These are phyloP conservation scores for Bos indicus DNA, from an alignment of 2,113 vertebrate genomes.

Conservation along the genomic window DNA sequence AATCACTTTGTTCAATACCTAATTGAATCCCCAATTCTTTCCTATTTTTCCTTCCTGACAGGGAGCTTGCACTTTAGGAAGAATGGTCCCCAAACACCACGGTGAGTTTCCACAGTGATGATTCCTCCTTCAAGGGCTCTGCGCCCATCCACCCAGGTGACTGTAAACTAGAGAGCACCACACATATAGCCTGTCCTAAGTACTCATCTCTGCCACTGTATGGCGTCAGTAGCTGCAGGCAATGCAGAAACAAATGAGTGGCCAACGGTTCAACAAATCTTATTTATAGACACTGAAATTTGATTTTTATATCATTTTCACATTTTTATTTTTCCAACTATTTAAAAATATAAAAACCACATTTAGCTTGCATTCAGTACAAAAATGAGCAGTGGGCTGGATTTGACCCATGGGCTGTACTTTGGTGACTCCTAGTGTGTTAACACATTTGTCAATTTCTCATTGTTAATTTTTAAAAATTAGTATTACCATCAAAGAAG, in stretches of 20 bases:
- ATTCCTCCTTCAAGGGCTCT: background rate
- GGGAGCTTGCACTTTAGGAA: background rate
- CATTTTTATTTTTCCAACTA: background rate
- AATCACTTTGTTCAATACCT: background rate
- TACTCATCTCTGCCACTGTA: background rate
- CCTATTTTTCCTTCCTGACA: background rate
- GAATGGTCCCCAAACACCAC: background rate
- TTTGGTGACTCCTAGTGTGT: background rate
- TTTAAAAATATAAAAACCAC: background rate
- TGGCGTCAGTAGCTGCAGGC: background rate
- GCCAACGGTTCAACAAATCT: background rate
- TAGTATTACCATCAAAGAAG: background rate
- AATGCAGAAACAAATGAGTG: background rate
- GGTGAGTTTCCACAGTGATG: background rate
- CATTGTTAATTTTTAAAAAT: background rate
- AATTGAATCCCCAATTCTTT: slow-evolving; percentile 24
- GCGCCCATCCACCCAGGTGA: background rate
- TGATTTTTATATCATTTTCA: background rate
- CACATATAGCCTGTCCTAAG: rapidly evolving
- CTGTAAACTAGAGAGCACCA: background rate
- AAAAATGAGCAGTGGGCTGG: background rate
- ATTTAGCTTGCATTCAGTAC: background rate
- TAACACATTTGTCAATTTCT: background rate
- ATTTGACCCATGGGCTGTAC: background rate
- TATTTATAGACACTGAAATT: background rate